Evolutionary conservation across 2,888 invertebrate species (phyloP), one percentile per base, ranked within the genome.

Genomic region (Ochlodes sylvanus): DNA sequence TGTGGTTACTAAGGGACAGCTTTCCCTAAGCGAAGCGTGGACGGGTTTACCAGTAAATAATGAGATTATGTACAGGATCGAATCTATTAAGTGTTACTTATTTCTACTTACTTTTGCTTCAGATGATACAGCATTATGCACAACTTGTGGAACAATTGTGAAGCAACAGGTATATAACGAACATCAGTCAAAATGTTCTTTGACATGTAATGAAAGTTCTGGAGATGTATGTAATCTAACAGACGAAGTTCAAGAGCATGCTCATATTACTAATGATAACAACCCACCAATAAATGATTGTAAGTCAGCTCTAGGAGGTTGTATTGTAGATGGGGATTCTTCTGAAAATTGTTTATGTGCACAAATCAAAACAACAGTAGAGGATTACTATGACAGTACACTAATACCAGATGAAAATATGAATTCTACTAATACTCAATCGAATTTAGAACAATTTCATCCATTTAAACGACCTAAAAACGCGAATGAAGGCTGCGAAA

Each of bases 261-360:
- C 14, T 55, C 56, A 9, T 55, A 68, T 56, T 71, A 38, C 2
- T 38, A 21, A 38, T 32, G 7, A 79, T 62, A 52, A 76, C 63
- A 61, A 70, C 9, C 55, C 67, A 14, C 68, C 69, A 38, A 69
- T 79, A 4, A 77, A 68, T 34, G 78, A 75, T 65, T 88, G 88
- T 70, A 82, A 84, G 75, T 69, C 79, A 61, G 78, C 79, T 63
- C 69, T 88, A 71, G 88, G 86, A 0, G 74, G 76, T 34, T 89
- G 89, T 72, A 81, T 88, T 32, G 79, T 82, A 68, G 77, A 72
- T 7, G 79, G 75, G 1, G 77, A 79, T 65, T 71, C 75, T 0
- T 75, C 77, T 32, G 74, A 73, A n/a, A 78, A 76, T 56, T 88
- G 89, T 70, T 72, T 89, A 19, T 88, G 88, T 76, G 79, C 76